Conservation (phyloP, 2,113 vertebrate species). For the Zapornia atra region DNA sequence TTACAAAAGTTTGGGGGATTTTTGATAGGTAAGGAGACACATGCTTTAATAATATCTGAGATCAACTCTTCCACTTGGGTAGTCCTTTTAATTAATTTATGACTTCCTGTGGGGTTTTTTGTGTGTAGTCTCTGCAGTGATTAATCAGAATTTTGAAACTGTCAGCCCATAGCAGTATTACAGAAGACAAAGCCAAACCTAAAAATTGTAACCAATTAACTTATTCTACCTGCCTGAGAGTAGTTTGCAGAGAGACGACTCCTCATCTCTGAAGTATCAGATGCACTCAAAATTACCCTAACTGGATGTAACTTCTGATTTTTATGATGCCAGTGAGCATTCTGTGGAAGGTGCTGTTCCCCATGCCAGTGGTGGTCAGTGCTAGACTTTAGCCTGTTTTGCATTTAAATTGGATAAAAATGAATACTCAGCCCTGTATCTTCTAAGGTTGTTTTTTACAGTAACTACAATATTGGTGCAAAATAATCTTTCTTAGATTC, state of each 20-base stretch:
- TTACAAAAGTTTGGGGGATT: neutral
- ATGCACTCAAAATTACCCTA: neutral
- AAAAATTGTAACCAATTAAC: neutral
- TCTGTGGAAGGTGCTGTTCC: neutral
- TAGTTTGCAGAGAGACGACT: neutral
- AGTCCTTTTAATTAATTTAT: conserved; percentile 53
- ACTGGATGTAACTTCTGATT: neutral
- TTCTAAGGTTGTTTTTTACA: neutral
- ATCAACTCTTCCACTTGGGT: neutral
- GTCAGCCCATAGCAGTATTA: neutral
- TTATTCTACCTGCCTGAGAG: neutral
- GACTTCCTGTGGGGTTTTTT: neutral
- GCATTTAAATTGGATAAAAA: neutral
- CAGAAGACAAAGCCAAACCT: conserved; percentile 11
- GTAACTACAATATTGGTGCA: neutral
- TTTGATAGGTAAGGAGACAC: neutral
- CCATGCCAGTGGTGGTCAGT: neutral
- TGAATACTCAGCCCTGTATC: neutral
- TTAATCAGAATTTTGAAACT: conserved; percentile 46
- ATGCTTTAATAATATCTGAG: neutral
- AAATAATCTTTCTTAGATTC: neutral
- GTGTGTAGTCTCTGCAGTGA: neutral
- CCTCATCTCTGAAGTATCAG: neutral
- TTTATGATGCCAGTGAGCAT: neutral
- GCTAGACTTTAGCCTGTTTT: neutral